Evolutionary conservation across 2,797 vertebrate genomes (phyloP).

Genomic region (Graptemys geographica): DNA sequence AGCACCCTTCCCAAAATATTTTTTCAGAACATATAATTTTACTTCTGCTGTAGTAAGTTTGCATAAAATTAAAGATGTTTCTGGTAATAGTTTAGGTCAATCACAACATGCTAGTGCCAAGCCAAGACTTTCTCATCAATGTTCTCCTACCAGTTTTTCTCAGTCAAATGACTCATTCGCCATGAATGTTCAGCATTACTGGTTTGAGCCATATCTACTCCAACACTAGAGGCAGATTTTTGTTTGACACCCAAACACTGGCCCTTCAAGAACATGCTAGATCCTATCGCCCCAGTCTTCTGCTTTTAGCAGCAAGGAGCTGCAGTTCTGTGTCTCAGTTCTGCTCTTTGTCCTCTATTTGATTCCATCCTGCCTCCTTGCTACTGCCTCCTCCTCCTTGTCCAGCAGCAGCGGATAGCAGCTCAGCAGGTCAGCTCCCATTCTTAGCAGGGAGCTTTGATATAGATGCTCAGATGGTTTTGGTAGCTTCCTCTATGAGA

Average conservation of each 20-base stretch:
- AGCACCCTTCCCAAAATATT: background rate
- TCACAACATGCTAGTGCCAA: background rate
- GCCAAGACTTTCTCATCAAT: background rate
- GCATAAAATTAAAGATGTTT: fast-evolving
- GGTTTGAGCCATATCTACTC: background rate
- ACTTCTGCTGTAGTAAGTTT: background rate
- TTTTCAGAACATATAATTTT: fast-evolving
- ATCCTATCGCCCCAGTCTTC: background rate
- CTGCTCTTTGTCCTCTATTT: background rate
- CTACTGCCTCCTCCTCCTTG: background rate
- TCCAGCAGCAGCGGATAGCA: too few species aligned
- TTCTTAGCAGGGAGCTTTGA: too few species aligned
- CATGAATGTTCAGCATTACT: background rate
- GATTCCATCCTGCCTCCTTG: background rate
- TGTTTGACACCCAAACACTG: background rate
- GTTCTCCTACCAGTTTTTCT: background rate
- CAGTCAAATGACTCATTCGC: background rate
- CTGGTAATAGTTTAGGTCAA: background rate
- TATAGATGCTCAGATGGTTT: too few species aligned
- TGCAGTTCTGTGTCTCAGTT: background rate
- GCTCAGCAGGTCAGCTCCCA: too few species aligned
- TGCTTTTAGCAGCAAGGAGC: background rate
- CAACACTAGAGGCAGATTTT: background rate
- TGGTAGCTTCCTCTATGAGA: too few species aligned
- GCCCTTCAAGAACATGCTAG: background rate